phyloP scores from a whole-genome alignment of 2,888 invertebrate genomes.

The Caenorhabditis sp. region DNA sequence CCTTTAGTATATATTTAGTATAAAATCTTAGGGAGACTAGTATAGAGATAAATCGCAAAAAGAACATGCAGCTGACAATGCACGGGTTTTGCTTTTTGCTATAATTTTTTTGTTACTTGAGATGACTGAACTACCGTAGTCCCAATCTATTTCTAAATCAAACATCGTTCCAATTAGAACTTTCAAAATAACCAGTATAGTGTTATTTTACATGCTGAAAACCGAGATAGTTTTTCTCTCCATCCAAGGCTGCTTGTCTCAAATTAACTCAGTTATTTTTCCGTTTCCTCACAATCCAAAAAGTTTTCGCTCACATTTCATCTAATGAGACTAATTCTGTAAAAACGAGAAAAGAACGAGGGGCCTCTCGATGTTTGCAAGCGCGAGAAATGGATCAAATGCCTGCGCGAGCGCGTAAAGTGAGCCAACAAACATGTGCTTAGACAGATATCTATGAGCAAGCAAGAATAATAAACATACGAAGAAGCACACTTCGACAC shows the following conservation, averaged over 20 bases:
- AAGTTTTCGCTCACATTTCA: not conserved
- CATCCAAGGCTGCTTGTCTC: not conserved
- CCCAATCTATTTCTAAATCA: not conserved
- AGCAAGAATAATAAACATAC: not conserved
- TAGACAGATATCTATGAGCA: not conserved
- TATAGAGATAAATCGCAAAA: too few relatives aligned
- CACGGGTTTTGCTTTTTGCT: too few relatives aligned
- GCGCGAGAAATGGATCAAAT: conserved; percentile 30
- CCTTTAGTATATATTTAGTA: too few relatives aligned
- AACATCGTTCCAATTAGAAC: not conserved
- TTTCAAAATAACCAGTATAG: not conserved
- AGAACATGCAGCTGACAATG: too few relatives aligned
- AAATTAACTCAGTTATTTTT: conserved; percentile 2
- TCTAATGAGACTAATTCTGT: conserved; percentile 40
- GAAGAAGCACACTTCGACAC: not conserved
- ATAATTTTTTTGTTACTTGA: too few relatives aligned
- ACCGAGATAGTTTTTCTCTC: not conserved
- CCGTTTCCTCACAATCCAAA: not conserved
- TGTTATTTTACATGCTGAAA: not conserved
- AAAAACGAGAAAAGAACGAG: not conserved
- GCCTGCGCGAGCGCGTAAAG: conserved; percentile 16
- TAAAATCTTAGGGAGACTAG: too few relatives aligned
- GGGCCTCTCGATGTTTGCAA: not conserved
- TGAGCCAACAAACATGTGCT: conserved; percentile 34
- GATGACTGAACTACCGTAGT: not conserved